Evolutionary conservation across 1,140 invertebrate species (phyloP).

Genomic region (Scaptomyza graminum): DNA sequence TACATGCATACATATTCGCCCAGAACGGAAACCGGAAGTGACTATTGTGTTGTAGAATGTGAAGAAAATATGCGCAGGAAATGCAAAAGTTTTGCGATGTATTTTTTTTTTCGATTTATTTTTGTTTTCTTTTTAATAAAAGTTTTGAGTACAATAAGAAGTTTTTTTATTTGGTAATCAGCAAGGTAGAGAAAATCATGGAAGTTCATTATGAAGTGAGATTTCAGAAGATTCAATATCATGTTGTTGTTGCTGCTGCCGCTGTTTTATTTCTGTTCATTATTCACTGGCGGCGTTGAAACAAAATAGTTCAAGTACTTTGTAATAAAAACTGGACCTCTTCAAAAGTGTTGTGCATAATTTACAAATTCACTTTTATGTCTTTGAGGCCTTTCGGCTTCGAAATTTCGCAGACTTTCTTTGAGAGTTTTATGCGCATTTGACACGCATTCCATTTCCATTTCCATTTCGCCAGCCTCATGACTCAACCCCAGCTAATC

Average conservation of each 20-base stretch:
- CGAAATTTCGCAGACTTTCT: slow-evolving; percentile 26
- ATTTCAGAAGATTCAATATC: slow-evolving; percentile 68
- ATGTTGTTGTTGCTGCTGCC: slow-evolving; percentile 5
- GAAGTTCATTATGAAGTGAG: slow-evolving; percentile 40
- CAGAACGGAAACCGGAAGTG: slow-evolving; percentile 70
- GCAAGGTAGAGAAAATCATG: slow-evolving; percentile 10
- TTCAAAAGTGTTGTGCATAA: slow-evolving; percentile 60
- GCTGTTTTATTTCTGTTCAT: slow-evolving; percentile 25
- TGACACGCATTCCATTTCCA: slow-evolving; percentile 19
- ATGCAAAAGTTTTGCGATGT: slow-evolving; percentile 72
- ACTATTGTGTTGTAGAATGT: slow-evolving; percentile 74
- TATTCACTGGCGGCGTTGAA: not conserved
- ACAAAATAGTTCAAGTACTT: slow-evolving; percentile 6
- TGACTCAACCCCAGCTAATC: slow-evolving; percentile 30
- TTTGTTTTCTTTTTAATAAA: slow-evolving; percentile 29
- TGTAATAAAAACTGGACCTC: slow-evolving; percentile 38
- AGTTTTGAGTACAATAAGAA: slow-evolving; percentile 37
- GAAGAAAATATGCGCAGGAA: slow-evolving; percentile 71
- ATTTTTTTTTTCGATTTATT: slow-evolving; percentile 12
- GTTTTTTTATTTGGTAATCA: not conserved
- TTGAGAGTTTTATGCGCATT: slow-evolving; percentile 45
- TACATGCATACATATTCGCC: slow-evolving; percentile 2
- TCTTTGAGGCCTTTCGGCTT: slow-evolving; percentile 17
- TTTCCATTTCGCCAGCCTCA: not conserved
- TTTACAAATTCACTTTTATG: slow-evolving; percentile 77